These are phyloP conservation scores for Xenopus borealis DNA, from an alignment of 2,113 vertebrate genomes.

Conservation along the genomic window DNA sequence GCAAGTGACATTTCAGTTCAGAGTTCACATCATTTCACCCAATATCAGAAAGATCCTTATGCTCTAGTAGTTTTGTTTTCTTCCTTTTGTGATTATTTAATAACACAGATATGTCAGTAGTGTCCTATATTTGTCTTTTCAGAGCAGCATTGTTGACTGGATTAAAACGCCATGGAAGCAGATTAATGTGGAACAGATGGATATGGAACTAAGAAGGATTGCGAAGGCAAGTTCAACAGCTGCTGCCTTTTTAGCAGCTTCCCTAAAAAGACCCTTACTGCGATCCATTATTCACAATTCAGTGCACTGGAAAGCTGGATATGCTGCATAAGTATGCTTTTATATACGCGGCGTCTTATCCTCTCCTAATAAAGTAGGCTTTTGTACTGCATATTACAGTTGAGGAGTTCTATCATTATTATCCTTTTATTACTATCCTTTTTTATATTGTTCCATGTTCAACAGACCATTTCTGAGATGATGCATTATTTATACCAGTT, in stretches of 20 bases:
- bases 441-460: too few relatives aligned
- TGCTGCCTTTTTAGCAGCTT: constrained; percentile 26
- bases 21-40: too few relatives aligned
- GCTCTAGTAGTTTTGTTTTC: too few relatives aligned
- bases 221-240: constrained; percentile 77
- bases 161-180: constrained; percentile 82
- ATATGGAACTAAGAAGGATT: constrained; percentile 80
- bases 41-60: too few relatives aligned
- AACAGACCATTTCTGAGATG: too few relatives aligned
- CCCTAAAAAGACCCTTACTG: not conserved
- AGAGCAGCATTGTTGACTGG: constrained; percentile 81
- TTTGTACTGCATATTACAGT: too few relatives aligned
- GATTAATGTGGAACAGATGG: constrained; percentile 92
- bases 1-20: too few relatives aligned
- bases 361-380: too few relatives aligned
- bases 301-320: constrained; percentile 31
- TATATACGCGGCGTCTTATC: too few relatives aligned
- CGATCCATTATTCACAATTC: not conserved
- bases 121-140: constrained; percentile 61
- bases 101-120: constrained; percentile 12
- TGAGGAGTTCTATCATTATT: too few relatives aligned
- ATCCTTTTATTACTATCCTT: too few relatives aligned
- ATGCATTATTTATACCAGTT: too few relatives aligned
- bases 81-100: constrained; percentile 30
- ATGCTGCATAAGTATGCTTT: constrained; percentile 30